These are phyloP conservation scores for Whitmania pigra DNA, from an alignment of 1,140 invertebrate species.

Conservation along the genomic window DNA sequence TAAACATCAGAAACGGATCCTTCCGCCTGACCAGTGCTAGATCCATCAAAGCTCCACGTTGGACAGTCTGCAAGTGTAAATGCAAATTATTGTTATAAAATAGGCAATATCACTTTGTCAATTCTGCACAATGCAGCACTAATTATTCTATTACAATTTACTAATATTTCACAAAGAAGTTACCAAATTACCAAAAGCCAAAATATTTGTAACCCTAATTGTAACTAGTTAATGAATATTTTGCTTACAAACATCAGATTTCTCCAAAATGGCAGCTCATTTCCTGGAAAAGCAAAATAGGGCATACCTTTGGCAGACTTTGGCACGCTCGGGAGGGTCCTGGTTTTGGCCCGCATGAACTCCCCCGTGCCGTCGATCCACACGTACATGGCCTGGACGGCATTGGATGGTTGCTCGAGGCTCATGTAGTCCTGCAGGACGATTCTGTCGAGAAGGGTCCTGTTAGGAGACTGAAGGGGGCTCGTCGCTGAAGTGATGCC, in stretches of 20 bases:
- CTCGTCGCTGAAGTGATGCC: too few species aligned
- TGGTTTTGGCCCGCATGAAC: constrained; percentile 69
- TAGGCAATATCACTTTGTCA: too few species aligned
- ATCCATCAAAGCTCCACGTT: constrained; percentile 89
- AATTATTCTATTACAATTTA: too few species aligned
- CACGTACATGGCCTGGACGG: constrained; percentile 70
- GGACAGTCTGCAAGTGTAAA: constrained; percentile 56
- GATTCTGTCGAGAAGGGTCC: constrained; percentile 10
- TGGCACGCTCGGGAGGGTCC: constrained; percentile 65
- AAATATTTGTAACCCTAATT: too few species aligned
- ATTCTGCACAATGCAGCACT: too few species aligned
- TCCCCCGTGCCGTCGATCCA: constrained; percentile 92
- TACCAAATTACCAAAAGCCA: too few species aligned
- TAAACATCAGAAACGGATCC: constrained; percentile 68
- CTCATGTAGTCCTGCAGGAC: constrained; percentile 13
- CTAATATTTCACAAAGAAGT: too few species aligned
- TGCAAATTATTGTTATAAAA: too few species aligned
- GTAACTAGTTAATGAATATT: too few species aligned
- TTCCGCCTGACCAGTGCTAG: constrained; percentile 49
- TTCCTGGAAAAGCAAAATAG: neutral
- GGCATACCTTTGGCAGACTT: constrained; percentile 52
- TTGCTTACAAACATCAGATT: neutral
- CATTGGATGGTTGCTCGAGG: constrained; percentile 14
- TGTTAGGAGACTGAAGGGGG: too few species aligned
- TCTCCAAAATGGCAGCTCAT: too few species aligned